A percentile compares a stretch with the other conserved stretches of the same genome.
Evolutionary conservation across 2,888 invertebrate species (phyloP).

Genomic region (Exocentrus adspersus): DNA sequence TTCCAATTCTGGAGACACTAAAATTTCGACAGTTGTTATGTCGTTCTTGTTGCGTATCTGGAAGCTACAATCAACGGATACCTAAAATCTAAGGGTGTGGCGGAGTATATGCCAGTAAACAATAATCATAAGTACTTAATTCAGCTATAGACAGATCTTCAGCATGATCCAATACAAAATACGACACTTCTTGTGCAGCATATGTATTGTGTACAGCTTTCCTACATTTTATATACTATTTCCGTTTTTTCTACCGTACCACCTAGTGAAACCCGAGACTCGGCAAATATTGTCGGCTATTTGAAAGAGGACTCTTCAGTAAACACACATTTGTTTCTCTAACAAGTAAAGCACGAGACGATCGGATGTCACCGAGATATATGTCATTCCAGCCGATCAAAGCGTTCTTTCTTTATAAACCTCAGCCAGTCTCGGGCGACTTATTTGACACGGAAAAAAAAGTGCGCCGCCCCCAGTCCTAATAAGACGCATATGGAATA

Average conservation of each 20-base stretch:
- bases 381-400: slow-evolving; percentile 18
- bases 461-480: slow-evolving; percentile 3
- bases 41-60: too few species aligned
- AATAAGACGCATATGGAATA: slow-evolving; percentile 20
- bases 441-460: slow-evolving; percentile 10
- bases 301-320: slow-evolving; percentile 1
- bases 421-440: slow-evolving; percentile 12
- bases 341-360: slow-evolving; percentile 17
- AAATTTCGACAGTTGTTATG: too few species aligned
- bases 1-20: too few species aligned
- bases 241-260: background rate
- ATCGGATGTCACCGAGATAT: slow-evolving; percentile 21
- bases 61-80: too few species aligned
- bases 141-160: too few species aligned
- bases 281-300: slow-evolving; percentile 12
- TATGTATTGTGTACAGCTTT: background rate
- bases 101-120: too few species aligned
- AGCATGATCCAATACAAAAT: too few species aligned
- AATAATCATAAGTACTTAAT: too few species aligned
- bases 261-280: background rate
- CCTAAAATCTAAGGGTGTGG: too few species aligned
- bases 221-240: background rate
- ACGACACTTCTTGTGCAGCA: background rate
- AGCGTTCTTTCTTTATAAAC: slow-evolving; percentile 9
- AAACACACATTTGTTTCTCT: slow-evolving; percentile 23